These are phyloP conservation scores for Vanessa atalanta DNA, from an alignment of 1,140 invertebrate species.

Conservation along the genomic window DNA sequence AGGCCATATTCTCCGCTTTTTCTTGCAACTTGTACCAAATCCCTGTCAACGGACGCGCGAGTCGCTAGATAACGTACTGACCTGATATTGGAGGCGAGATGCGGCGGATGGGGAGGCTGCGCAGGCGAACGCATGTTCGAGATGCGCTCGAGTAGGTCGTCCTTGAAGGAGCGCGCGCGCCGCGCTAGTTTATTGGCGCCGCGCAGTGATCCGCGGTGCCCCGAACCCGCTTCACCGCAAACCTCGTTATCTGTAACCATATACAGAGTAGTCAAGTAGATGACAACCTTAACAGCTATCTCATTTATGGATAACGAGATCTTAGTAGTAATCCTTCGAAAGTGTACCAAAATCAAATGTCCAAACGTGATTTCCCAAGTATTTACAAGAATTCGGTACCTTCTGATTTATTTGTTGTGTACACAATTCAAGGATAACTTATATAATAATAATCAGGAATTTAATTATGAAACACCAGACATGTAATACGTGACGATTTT, in stretches of 20 bases:
- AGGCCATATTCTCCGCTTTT: neutral
- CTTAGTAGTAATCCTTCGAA: too few relatives aligned
- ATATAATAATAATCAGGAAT: too few relatives aligned
- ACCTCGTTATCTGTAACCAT: slow-evolving; percentile 68
- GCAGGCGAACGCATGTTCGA: slow-evolving; percentile 90
- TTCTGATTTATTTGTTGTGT: too few relatives aligned
- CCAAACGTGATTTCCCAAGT: too few relatives aligned
- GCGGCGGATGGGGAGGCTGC: slow-evolving; percentile 69
- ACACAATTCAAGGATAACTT: too few relatives aligned
- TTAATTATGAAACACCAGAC: too few relatives aligned
- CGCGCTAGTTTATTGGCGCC: slow-evolving; percentile 89
- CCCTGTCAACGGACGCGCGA: slow-evolving; percentile 37
- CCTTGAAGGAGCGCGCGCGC: slow-evolving; percentile 93
- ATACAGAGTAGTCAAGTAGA: slow-evolving; percentile 12
- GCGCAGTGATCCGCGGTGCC: slow-evolving; percentile 85
- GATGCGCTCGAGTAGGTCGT: slow-evolving; percentile 93
- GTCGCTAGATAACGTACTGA: slow-evolving; percentile 41
- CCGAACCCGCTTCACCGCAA: slow-evolving; percentile 69
- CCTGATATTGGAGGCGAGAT: slow-evolving; percentile 74
- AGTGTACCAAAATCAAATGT: too few relatives aligned
- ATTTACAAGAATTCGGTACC: too few relatives aligned
- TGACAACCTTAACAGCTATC: neutral
- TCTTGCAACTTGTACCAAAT: neutral
- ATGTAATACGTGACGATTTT: too few relatives aligned
- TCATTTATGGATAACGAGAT: too few relatives aligned